Base-by-base conservation (phyloP, 2,888 invertebrate species). In the Chironomus riparius region DNA sequence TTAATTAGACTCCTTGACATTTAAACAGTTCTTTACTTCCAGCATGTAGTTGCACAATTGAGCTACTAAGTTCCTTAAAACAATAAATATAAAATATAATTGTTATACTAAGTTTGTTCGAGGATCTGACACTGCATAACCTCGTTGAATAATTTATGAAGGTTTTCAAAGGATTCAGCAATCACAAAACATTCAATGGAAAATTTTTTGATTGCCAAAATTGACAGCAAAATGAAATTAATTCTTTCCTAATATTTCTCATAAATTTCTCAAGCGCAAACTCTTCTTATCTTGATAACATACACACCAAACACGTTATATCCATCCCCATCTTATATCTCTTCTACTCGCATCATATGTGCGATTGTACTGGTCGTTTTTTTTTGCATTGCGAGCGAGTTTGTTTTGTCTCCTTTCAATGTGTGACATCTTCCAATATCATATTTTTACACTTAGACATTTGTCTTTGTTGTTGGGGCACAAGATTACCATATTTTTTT, bases 371-470 rank as follows among this genome's bases (percentile, higher is more conserved):
- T 68, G 28, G 68, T 68, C 18, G 13, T 38, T 15, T 15, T 38
- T 28, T 15, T 72, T 61, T 72, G 72, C 72, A 72, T 72, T 72
- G 38, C 15, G 62, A 72, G 61, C 62, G n/a, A 61, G 72, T 72
- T 72, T 72, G 21, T 62, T 65, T 65, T 65, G 65, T 65, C 21
- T 24, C 24, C 21, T 13, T 65, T 13, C 24, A 13, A 22, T 65
- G 47, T 71, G 24, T 50, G 70, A 70, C 72, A 74, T 74, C 68
- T 74, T 68, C 50, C 65, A 74, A 68, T 65, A 47, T 21, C 47
- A 38, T 18, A 47, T 38, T 38, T 38, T 38, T 38, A 69, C 15
- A 12, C 28, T 13, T 72, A 21, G 38, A n/a, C 38, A 73, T 21
- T 65, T 24, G 65, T 24, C 24, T 65, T 73, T 28, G 47, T 74